phyloP scores from a whole-genome alignment of 2,888 invertebrate genomes.

The Cataglyphis altisquamis region DNA sequence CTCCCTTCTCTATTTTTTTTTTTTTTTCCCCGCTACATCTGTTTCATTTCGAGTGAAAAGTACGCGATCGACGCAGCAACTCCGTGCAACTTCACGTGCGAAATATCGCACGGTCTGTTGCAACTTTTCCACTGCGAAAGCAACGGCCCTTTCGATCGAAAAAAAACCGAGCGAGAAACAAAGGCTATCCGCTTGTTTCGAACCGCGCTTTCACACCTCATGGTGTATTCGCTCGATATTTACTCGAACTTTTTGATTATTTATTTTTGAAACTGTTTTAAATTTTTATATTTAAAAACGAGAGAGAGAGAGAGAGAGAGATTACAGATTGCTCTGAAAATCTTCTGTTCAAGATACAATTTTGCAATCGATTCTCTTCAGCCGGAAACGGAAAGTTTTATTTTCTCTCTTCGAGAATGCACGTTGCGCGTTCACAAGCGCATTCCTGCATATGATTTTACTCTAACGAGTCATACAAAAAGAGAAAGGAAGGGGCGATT shows the following conservation, averaged over 20 bases:
- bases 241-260: too few species aligned
- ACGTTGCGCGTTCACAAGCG: neutral
- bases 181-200: slow-evolving; percentile 8
- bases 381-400: slow-evolving; percentile 1
- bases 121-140: slow-evolving; percentile 10
- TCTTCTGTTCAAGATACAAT: neutral
- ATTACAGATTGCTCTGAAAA: too few species aligned
- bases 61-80: neutral
- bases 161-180: neutral
- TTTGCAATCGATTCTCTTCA: neutral
- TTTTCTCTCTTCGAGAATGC: neutral
- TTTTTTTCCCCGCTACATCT: too few species aligned
- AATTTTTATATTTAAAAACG: neutral
- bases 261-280: neutral
- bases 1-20: neutral
- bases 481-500: neutral
- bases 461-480: neutral
- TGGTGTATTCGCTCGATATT: neutral
- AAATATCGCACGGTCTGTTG: slow-evolving; percentile 18
- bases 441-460: neutral
- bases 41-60: slow-evolving; percentile 7
- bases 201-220: neutral
- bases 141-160: slow-evolving; percentile 2
- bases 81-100: neutral
- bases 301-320: too few species aligned